Evolutionary conservation across 2,888 invertebrate genomes (phyloP), one percentile per base, ranked within the genome.

Genomic region (Zhuqinia jingwanae): DNA sequence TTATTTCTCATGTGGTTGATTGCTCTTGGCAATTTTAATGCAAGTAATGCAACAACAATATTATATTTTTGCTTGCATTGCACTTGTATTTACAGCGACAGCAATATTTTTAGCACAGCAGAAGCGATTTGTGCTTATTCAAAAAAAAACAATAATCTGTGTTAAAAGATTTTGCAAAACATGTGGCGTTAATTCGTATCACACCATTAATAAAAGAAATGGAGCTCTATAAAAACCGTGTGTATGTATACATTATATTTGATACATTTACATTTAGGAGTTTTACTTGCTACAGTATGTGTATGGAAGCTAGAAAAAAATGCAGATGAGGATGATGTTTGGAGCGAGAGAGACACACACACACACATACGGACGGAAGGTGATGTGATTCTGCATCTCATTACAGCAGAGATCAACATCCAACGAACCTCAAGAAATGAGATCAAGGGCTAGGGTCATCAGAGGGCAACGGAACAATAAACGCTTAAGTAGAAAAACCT

Each of bases 361-460:
- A 36, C 36, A 36, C 8, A 36, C 36, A 36, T 36, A 36, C 36
- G 36, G 8, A 36, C 36, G 70, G 42, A 84, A 77, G 68, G 50
- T 70, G 75, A 77, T 68, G 45, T 27, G 77, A 77, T 20, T 47
- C 25, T 65, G 75, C 65, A 76, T 53, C 76, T 83, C 17, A 75
- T 56, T 75, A 22, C 75, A 75, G 75, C 53, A 36, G 20, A 75
- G 56, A 56, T 30, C 53, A 20, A 36, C 36, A 79, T 75, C 80
- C 60, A 80, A 80, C 76, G 76, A 81, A 86, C 85, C 73, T 81
- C 68, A 73, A 76, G 60, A 73, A 86, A 86, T 86, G 75, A 86
- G 85, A 86, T 86, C 85, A 86, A 86, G 85, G 85, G 85, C 85
- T 86, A 76, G 80, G 85, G 85, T 86, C 85, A 81, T 81, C 63